Conservation (phyloP, 1,140 invertebrate genomes). For the Stenopsyche tienmushanensis region DNA sequence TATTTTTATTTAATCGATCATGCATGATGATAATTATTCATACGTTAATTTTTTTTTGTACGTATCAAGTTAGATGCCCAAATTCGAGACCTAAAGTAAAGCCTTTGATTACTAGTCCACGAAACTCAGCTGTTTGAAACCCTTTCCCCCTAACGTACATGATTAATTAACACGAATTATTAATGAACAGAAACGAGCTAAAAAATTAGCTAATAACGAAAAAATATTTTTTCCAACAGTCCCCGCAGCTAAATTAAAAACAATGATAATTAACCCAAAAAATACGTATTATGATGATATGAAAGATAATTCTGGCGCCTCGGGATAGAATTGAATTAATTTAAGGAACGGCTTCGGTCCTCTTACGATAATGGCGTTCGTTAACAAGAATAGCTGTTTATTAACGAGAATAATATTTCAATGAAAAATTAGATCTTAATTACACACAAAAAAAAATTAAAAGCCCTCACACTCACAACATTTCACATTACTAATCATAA, state of each 20-base stretch:
- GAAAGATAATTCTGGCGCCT: constrained; percentile 22
- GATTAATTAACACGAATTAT: constrained; percentile 37
- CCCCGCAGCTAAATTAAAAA: constrained; percentile 36
- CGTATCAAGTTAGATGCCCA: background rate
- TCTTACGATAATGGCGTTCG: constrained; percentile 14
- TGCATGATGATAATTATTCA: background rate
- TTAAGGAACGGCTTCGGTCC: background rate
- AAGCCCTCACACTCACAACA: too few species aligned
- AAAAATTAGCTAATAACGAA: constrained; percentile 36
- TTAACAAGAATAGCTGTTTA: constrained; percentile 20
- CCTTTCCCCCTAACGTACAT: constrained; percentile 13
- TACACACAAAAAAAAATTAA: too few species aligned
- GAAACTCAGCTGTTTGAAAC: constrained; percentile 15
- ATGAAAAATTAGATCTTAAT: too few species aligned
- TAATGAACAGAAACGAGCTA: constrained; percentile 39
- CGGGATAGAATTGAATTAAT: constrained; percentile 18
- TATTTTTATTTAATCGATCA: too few species aligned
- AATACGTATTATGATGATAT: constrained; percentile 30
- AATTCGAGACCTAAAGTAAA: background rate
- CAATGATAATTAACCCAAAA: constrained; percentile 40
- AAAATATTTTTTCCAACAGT: constrained; percentile 22
- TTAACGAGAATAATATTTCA: constrained; percentile 9
- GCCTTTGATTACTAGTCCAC: constrained; percentile 6
- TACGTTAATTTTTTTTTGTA: background rate
- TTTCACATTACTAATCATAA: too few species aligned